Conservation (phyloP, 2,888 invertebrate genomes). For the Lepas anatifera region DNA sequence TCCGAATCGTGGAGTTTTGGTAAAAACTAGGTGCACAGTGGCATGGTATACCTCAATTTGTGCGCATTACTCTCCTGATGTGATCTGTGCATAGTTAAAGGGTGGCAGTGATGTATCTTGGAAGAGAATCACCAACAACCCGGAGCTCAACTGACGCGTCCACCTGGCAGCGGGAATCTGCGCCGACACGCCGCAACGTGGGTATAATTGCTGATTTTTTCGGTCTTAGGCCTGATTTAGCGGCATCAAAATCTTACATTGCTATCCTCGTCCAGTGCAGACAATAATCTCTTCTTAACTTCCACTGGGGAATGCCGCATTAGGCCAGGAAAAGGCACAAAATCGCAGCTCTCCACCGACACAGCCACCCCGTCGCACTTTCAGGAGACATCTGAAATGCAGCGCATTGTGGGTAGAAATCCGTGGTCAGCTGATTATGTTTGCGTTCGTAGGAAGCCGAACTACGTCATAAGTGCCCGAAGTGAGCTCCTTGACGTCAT, state of each 20-base stretch:
- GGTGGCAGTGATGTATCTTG: not conserved
- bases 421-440: constrained; percentile 7
- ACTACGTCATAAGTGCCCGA: not conserved
- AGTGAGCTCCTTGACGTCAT: not conserved
- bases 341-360: constrained; percentile 10
- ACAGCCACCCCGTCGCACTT: constrained; percentile 4
- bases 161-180: constrained; percentile 1
- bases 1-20: not conserved
- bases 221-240: not conserved
- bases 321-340: constrained; percentile 12
- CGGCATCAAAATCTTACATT: constrained; percentile 17
- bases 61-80: not conserved
- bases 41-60: not conserved
- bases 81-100: not conserved
- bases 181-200: constrained; percentile 6
- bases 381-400: constrained; percentile 1
- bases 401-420: constrained; percentile 9
- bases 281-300: constrained; percentile 16
- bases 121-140: not conserved
- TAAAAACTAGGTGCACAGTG: not conserved
- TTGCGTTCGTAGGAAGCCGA: not conserved
- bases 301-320: constrained; percentile 13
- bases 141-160: not conserved
- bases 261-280: constrained; percentile 19
- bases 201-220: not conserved